Conservation (phyloP, 2,888 invertebrate species). For the Parascotia fuliginaria region DNA sequence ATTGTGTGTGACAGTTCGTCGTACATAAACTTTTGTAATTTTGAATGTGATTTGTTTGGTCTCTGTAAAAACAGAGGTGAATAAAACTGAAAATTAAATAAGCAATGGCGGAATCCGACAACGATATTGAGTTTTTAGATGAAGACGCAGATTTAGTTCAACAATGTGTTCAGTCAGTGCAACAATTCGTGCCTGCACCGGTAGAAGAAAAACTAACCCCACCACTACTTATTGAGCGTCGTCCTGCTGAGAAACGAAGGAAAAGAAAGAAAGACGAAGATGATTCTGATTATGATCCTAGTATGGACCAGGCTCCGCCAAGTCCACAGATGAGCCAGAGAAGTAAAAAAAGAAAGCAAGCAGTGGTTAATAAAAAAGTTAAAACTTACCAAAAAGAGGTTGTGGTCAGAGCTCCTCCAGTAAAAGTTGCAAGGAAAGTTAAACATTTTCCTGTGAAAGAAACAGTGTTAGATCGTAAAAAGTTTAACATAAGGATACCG, state of each 20-base stretch:
- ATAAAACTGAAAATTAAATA: no score
- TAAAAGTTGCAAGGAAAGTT: slow-evolving; percentile 16
- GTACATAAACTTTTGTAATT: no score
- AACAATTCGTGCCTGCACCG: slow-evolving; percentile 12
- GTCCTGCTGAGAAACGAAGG: slow-evolving; percentile 38
- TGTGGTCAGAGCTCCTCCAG: slow-evolving; percentile 4
- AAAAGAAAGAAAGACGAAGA: slow-evolving; percentile 57
- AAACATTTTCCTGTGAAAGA: slow-evolving; percentile 22
- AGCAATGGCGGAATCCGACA: slow-evolving; percentile 61
- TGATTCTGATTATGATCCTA: slow-evolving; percentile 74
- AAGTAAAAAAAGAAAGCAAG: slow-evolving; percentile 32
- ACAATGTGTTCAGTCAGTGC: slow-evolving; percentile 62
- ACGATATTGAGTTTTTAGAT: slow-evolving; percentile 78
- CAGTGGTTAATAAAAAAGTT: slow-evolving; percentile 23
- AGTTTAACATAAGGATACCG: slow-evolving; percentile 63
- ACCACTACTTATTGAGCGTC: slow-evolving; percentile 56
- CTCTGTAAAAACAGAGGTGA: no score
- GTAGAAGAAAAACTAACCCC: slow-evolving; percentile 30
- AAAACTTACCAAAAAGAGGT: slow-evolving; percentile 32
- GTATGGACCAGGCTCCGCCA: slow-evolving; percentile 47
- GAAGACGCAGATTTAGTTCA: slow-evolving; percentile 79
- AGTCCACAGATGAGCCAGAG: slow-evolving; percentile 44
- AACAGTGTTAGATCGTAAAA: slow-evolving; percentile 44
- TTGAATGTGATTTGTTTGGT: no score
- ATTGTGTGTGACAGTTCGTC: no score